A percentile compares a stretch with the other conserved stretches of the same genome.
These are phyloP conservation scores for Limnephilus marmoratus DNA, from an alignment of 2,888 invertebrate genomes.

Conservation along the genomic window DNA sequence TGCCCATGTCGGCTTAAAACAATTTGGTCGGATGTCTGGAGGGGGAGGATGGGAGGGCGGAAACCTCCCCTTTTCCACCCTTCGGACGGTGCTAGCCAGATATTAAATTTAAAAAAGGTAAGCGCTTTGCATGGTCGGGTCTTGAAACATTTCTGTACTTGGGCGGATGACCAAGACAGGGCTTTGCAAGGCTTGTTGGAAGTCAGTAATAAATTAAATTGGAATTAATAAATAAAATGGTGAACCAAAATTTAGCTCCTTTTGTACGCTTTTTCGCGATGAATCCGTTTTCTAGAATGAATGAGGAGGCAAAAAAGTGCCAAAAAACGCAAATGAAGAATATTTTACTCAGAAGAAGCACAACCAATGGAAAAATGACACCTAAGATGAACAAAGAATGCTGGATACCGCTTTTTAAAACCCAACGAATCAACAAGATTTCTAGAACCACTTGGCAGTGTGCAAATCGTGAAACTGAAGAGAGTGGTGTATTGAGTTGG, in stretches of 20 bases:
- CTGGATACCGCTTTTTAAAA: too few species aligned
- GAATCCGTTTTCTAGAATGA: too few species aligned
- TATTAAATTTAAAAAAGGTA: conserved; percentile 65
- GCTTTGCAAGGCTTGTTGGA: background rate
- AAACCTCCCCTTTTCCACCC: background rate
- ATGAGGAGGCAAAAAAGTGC: too few species aligned
- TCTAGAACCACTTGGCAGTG: too few species aligned
- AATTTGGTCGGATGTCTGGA: conserved; percentile 62
- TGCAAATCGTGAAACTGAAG: background rate
- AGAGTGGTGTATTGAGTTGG: background rate
- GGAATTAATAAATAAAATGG: background rate
- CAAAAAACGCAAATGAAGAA: too few species aligned
- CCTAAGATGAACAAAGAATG: too few species aligned
- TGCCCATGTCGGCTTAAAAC: conserved; percentile 60
- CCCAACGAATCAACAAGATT: background rate
- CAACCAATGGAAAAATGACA: too few species aligned
- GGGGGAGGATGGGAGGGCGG: background rate
- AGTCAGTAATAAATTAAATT: background rate
- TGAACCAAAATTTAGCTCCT: too few species aligned
- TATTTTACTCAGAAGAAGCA: too few species aligned
- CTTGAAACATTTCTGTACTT: background rate
- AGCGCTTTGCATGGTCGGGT: conserved; percentile 50
- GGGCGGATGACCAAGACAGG: conserved; percentile 23
- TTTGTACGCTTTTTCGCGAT: too few species aligned
- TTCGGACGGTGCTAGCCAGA: conserved; percentile 56